Evolutionary conservation across 2,888 invertebrate genomes (phyloP).

Genomic region (Andrena bucephala): DNA sequence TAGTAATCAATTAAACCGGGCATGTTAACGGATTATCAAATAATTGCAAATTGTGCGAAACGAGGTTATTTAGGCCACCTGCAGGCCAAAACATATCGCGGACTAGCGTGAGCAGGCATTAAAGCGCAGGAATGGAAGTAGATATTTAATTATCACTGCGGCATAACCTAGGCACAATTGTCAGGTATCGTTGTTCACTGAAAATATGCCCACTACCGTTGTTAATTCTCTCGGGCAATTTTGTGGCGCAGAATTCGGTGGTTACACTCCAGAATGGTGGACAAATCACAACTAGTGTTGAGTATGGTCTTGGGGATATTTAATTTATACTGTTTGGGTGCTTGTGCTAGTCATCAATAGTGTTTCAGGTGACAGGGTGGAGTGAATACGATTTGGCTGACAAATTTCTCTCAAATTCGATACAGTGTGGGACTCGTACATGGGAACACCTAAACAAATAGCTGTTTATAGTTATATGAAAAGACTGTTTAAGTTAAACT

Average conservation of each 20-base stretch:
- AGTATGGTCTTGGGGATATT: not conserved
- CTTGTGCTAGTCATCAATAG: too few species aligned
- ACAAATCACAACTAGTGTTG: not conserved
- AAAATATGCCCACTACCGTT: not conserved
- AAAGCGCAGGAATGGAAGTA: constrained; percentile 14
- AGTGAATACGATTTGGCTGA: too few species aligned
- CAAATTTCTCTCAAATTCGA: too few species aligned
- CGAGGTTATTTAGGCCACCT: constrained; percentile 45
- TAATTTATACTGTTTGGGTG: too few species aligned
- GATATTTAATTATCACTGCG: constrained; percentile 44
- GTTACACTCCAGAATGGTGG: not conserved
- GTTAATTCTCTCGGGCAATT: not conserved
- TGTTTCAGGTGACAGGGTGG: too few species aligned
- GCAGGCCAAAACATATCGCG: constrained; percentile 34
- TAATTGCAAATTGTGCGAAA: constrained; percentile 55
- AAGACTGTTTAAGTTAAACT: too few species aligned
- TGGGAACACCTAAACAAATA: too few species aligned
- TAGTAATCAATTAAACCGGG: constrained; percentile 56
- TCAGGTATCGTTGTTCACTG: constrained; percentile 3
- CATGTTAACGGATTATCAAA: constrained; percentile 57
- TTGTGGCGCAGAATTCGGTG: not conserved
- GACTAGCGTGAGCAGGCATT: not conserved
- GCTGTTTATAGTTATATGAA: too few species aligned
- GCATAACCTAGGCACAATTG: constrained; percentile 21
- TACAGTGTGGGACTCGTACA: too few species aligned